phyloP scores from a whole-genome alignment of 2,113 vertebrate genomes.

The Burhinus bistriatus region DNA sequence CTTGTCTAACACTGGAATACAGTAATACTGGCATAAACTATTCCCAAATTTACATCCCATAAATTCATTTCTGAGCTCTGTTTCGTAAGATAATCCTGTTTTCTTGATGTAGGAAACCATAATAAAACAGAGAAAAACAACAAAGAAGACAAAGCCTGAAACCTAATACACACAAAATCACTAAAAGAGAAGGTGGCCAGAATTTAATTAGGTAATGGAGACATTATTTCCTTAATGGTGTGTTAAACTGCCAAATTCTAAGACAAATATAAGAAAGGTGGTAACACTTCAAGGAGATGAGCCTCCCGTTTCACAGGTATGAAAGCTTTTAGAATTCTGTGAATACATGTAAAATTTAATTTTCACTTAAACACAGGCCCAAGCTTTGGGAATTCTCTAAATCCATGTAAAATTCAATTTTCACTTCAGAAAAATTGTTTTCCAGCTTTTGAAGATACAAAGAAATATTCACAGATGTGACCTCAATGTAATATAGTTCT shows the following conservation, averaged over 20 bases:
- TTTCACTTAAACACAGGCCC: not conserved
- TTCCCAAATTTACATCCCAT: not conserved
- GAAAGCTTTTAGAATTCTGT: not conserved
- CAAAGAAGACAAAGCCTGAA: not conserved
- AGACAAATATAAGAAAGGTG: not conserved
- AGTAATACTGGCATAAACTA: not conserved
- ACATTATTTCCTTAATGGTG: not conserved
- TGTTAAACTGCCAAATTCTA: not conserved
- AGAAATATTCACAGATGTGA: not conserved
- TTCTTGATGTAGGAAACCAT: not conserved
- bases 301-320: fast-evolving
- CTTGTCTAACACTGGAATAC: not conserved
- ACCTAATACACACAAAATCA: not conserved
- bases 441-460: not conserved
- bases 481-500: not conserved
- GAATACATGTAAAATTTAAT: not conserved
- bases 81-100: not conserved
- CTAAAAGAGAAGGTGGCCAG: not conserved
- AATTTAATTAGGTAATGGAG: not conserved
- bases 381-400: not conserved
- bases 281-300: not conserved
- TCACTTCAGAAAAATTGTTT: not conserved
- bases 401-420: not conserved
- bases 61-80: not conserved
- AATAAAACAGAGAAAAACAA: not conserved